Conservation (phyloP, 2,797 vertebrate species). For the Leuciscus waleckii region DNA sequence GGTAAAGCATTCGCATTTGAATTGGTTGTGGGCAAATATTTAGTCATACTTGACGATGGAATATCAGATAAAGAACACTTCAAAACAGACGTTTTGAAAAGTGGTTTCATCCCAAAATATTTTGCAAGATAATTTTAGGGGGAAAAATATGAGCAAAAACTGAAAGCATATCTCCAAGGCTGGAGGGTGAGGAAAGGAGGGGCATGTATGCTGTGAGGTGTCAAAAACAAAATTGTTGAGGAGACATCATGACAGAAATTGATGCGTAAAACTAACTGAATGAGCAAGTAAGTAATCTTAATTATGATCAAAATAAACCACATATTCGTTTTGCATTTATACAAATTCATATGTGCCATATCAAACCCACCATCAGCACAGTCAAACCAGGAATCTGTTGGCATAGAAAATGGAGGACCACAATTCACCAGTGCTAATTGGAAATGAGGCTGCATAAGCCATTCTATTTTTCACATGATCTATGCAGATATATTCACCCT, state of each 20-base stretch:
- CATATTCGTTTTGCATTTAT: neutral
- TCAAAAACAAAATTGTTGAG: conserved; percentile 53
- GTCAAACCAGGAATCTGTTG: conserved; percentile 74
- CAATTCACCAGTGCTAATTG: conserved; percentile 81
- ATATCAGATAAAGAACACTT: conserved; percentile 17
- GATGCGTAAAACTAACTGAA: conserved; percentile 20
- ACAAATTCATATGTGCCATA: conserved; percentile 56
- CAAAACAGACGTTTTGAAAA: conserved; percentile 8
- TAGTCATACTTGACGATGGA: conserved; percentile 14
- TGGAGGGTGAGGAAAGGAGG: conserved; percentile 22
- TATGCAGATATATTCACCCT: conserved; percentile 35
- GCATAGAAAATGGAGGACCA: conserved; percentile 85
- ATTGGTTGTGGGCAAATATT: neutral
- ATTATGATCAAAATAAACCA: neutral
- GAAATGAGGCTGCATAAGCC: conserved; percentile 71
- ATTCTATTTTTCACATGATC: conserved; percentile 49
- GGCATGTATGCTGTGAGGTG: conserved; percentile 34
- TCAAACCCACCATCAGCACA: conserved; percentile 75
- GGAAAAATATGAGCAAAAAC: conserved; percentile 4
- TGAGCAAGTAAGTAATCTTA: conserved; percentile 4
- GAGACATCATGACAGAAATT: conserved; percentile 42
- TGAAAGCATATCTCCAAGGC: conserved; percentile 24
- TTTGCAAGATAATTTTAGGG: neutral
- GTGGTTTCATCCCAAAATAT: neutral
- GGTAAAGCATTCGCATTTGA: neutral